These are phyloP conservation scores for Tenebrosternarchus preto DNA, from an alignment of 2,113 vertebrate species.

Conservation along the genomic window DNA sequence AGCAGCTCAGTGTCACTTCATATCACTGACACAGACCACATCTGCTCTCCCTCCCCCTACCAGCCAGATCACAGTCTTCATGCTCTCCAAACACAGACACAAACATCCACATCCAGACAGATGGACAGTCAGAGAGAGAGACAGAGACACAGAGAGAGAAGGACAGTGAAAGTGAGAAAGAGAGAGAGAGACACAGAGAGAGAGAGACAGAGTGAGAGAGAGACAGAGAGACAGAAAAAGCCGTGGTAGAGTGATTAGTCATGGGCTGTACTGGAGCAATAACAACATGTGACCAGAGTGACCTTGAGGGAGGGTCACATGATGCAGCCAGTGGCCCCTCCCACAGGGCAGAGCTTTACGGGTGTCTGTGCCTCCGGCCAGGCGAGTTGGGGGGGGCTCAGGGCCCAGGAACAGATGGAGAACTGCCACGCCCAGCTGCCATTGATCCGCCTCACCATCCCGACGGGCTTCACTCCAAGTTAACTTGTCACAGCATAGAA, in stretches of 20 bases:
- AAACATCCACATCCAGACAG: not conserved
- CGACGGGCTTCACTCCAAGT: too few relatives aligned
- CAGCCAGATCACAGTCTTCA: too few relatives aligned
- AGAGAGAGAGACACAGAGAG: not conserved
- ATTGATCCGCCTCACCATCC: too few relatives aligned
- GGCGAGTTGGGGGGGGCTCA: not conserved
- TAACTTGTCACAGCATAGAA: too few relatives aligned
- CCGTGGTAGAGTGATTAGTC: conserved; percentile 39
- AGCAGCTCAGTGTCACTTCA: conserved; percentile 18
- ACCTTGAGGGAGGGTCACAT: conserved; percentile 58
- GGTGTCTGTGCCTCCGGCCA: not conserved
- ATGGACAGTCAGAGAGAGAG: too few relatives aligned
- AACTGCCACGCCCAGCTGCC: too few relatives aligned
- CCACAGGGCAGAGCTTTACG: conserved; percentile 25
- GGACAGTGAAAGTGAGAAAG: not conserved
- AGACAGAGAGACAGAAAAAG: not conserved
- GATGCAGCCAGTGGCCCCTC: conserved; percentile 15
- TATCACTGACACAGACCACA: conserved; percentile 11
- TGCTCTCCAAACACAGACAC: too few relatives aligned
- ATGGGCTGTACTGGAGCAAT: conserved; percentile 29
- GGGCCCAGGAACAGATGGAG: not conserved
- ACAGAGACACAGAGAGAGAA: not conserved
- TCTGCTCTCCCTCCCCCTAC: too few relatives aligned
- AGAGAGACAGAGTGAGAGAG: not conserved
- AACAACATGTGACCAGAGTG: conserved; percentile 37